Evolutionary conservation across 2,888 invertebrate genomes (phyloP).

Genomic region (Heteropelma amictum): DNA sequence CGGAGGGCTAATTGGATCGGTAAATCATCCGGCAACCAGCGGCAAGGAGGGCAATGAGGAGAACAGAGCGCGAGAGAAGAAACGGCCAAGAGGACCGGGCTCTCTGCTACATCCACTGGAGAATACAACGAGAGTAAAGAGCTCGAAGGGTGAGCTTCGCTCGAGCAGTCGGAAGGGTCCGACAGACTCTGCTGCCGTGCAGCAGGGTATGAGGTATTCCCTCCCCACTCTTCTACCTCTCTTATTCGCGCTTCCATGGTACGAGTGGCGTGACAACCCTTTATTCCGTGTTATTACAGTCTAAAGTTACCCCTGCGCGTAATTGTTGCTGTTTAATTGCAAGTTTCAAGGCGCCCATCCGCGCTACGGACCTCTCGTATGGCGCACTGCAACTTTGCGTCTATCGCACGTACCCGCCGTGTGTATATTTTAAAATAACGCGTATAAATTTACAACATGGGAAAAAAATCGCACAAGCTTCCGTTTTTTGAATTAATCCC

Average conservation of each 20-base stretch:
- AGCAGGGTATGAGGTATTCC: constrained; percentile 69
- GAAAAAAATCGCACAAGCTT: too few relatives aligned
- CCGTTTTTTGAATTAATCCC: too few relatives aligned
- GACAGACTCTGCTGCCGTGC: background rate
- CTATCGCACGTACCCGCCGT: background rate
- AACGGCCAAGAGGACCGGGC: constrained; percentile 5
- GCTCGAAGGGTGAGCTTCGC: constrained; percentile 34
- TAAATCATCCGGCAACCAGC: constrained; percentile 77
- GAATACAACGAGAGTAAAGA: constrained; percentile 17
- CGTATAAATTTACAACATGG: too few relatives aligned
- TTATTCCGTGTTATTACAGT: constrained; percentile 78
- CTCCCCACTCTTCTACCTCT: constrained; percentile 44
- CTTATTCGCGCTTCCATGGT: background rate
- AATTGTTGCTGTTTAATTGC: constrained; percentile 79
- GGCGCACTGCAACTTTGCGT: too few relatives aligned
- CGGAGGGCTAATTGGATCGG: constrained; percentile 77
- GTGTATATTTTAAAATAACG: background rate
- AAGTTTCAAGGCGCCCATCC: constrained; percentile 75
- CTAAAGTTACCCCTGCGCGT: constrained; percentile 78
- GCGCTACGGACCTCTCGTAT: constrained; percentile 63
- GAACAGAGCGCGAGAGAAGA: constrained; percentile 9
- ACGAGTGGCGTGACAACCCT: constrained; percentile 70
- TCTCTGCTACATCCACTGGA: background rate
- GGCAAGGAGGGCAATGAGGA: constrained; percentile 33
- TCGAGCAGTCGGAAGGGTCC: constrained; percentile 26